Percentiles rank a stretch among this genome's conserved stretches.
These are phyloP conservation scores for Metalampra italica DNA, from an alignment of 2,888 invertebrate genomes.

Conservation along the genomic window DNA sequence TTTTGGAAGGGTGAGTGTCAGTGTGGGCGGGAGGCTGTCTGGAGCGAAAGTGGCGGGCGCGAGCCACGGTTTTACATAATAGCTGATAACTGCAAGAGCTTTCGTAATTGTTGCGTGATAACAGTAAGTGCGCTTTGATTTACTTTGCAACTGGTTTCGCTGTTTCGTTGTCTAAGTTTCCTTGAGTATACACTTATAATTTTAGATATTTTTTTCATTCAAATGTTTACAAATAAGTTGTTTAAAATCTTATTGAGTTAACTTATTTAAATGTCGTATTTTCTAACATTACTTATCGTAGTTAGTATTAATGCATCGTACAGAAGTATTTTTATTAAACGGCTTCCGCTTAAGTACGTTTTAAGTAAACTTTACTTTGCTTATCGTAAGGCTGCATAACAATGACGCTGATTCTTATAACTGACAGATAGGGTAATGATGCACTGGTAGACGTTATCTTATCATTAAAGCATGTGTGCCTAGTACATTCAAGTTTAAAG, in stretches of 20 bases:
- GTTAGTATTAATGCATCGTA: no score
- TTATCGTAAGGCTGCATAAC: no score
- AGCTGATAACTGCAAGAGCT: constrained; percentile 55
- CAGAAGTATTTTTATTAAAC: no score
- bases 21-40: constrained; percentile 44
- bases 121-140: constrained; percentile 59
- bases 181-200: not conserved
- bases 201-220: not conserved
- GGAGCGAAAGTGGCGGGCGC: constrained; percentile 40
- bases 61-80: constrained; percentile 44
- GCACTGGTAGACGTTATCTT: not conserved
- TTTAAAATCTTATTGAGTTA: no score
- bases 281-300: no score
- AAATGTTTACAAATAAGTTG: not conserved
- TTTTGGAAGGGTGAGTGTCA: constrained; percentile 30
- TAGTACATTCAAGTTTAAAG: not conserved
- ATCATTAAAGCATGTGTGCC: not conserved
- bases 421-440: not conserved
- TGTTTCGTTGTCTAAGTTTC: constrained; percentile 9
- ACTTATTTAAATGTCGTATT: no score
- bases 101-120: constrained; percentile 69
- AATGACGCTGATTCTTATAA: no score
- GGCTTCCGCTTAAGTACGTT: no score
- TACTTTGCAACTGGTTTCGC: constrained; percentile 15
- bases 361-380: no score